These are phyloP conservation scores for Brachyistius frenatus DNA, from an alignment of 2,113 vertebrate genomes.

Conservation along the genomic window DNA sequence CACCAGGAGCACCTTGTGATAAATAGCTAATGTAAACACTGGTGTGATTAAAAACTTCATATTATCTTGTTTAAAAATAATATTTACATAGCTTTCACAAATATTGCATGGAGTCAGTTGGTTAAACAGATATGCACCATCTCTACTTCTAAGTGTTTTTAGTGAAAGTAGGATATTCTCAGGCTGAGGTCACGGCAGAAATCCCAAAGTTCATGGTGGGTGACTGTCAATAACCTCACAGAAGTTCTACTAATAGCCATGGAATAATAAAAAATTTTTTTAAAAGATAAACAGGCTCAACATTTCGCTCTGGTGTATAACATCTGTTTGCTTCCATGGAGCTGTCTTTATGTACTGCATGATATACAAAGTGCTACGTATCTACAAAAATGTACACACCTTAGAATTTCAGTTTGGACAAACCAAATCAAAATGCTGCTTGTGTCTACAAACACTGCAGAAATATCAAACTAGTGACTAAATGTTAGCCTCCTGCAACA, in stretches of 20 bases:
- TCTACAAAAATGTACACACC: neutral
- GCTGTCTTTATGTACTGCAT: neutral
- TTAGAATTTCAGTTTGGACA: neutral
- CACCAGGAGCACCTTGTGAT: neutral
- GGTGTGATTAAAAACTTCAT: neutral
- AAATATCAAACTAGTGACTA: neutral
- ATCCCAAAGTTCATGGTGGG: conserved; percentile 15
- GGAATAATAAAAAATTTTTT: no score
- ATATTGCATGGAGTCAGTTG: neutral
- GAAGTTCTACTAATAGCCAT: neutral
- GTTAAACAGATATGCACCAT: neutral
- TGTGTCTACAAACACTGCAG: neutral
- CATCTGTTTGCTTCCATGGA: neutral
- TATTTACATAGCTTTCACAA: neutral
- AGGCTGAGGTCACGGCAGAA: conserved; percentile 51
- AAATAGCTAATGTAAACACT: neutral
- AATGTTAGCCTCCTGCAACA: conserved; percentile 7
- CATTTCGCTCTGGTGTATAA: neutral
- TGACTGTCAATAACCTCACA: conserved; percentile 9
- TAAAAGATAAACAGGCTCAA: neutral
- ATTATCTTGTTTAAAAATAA: neutral
- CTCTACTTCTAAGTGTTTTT: neutral
- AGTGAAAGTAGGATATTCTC: conserved; percentile 32
- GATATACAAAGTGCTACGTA: neutral
- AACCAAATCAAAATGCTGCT: no score